Conservation (phyloP, 2,797 vertebrate species). For the Cichlasoma orientale region DNA sequence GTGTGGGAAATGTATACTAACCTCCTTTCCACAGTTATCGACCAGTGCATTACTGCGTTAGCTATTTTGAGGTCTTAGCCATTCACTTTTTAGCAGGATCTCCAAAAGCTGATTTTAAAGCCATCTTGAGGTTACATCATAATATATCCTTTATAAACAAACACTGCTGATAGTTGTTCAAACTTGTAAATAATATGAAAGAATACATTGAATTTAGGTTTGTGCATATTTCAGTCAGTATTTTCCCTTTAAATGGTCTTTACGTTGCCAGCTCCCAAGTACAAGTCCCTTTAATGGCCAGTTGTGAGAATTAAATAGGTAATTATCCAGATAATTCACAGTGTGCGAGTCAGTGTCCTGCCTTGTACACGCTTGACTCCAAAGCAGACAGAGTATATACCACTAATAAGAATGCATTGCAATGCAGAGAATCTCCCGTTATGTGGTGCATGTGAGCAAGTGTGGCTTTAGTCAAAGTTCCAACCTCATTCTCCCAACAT, state of each 20-base stretch:
- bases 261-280: not conserved
- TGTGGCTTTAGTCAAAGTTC: slow-evolving; percentile 29
- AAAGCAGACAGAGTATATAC: not conserved
- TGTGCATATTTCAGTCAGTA: not conserved
- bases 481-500: not conserved
- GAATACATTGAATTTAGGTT: not conserved
- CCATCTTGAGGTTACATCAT: not conserved
- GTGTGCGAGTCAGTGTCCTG: not conserved
- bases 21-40: slow-evolving; percentile 6
- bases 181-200: not conserved
- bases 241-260: not conserved
- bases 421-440: not conserved
- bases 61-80: not conserved
- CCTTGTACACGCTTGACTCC: not conserved
- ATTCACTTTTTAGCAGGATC: not conserved
- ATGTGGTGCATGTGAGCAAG: not conserved
- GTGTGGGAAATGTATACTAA: not conserved
- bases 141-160: not conserved
- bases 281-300: not conserved
- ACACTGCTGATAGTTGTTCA: not conserved
- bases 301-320: not conserved
- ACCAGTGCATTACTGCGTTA: not conserved
- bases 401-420: not conserved
- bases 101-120: not conserved
- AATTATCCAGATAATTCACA: not conserved